phyloP scores from a whole-genome alignment of 2,888 invertebrate species.

The Apamea epomidion region DNA sequence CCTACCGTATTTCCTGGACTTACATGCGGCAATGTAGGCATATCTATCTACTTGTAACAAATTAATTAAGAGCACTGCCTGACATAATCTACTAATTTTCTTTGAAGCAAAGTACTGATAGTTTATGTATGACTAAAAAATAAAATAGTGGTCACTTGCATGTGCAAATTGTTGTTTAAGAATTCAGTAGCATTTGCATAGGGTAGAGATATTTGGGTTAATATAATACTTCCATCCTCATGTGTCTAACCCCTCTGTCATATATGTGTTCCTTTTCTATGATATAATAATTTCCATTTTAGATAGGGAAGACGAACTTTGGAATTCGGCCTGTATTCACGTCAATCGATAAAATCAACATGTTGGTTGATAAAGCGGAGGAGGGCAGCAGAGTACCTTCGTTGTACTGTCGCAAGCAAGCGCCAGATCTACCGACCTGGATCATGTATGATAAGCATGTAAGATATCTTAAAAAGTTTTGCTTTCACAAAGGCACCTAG shows the following conservation, averaged over 20 bases:
- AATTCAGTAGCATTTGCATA: background rate
- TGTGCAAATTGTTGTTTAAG: background rate
- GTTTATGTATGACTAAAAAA: too few species aligned
- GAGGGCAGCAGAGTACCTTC: conserved; percentile 90
- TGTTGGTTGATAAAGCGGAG: conserved; percentile 85
- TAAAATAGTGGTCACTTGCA: background rate
- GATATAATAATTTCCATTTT: conserved; percentile 26
- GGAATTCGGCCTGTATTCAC: conserved; percentile 86
- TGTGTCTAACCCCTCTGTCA: background rate
- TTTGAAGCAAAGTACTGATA: background rate
- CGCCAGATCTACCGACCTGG: conserved; percentile 95
- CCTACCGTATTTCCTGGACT: background rate
- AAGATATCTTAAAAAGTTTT: conserved; percentile 58
- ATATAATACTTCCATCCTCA: background rate
- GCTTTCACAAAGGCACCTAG: background rate
- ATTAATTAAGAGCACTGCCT: background rate
- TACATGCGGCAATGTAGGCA: background rate
- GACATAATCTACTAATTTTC: background rate
- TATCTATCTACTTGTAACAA: background rate
- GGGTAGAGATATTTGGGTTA: background rate
- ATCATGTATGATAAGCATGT: conserved; percentile 97
- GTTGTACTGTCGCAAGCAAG: conserved; percentile 94
- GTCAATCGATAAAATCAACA: conserved; percentile 81
- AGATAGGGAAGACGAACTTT: conserved; percentile 85
- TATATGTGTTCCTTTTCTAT: background rate